These are phyloP conservation scores for Vidua chalybeata DNA, from an alignment of 2,113 vertebrate species.

Conservation along the genomic window DNA sequence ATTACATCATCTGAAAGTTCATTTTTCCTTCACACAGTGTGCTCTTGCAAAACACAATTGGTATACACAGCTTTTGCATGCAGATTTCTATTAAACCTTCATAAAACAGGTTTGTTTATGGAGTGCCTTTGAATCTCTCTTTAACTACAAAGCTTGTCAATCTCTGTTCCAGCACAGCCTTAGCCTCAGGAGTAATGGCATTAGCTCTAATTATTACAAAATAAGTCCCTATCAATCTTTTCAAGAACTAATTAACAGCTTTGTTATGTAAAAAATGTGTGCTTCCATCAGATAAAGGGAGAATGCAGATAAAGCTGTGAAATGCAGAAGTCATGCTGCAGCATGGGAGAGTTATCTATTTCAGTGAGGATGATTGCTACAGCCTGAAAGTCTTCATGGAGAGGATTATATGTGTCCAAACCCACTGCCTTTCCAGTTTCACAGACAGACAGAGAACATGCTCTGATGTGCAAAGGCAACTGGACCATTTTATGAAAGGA, in stretches of 20 bases:
- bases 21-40: not conserved
- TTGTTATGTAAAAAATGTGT: conserved; percentile 45
- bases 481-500: not conserved
- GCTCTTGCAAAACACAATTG: not conserved
- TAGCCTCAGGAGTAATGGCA: conserved; percentile 7
- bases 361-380: not conserved
- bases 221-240: conserved; percentile 38
- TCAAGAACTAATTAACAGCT: conserved; percentile 6
- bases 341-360: not conserved
- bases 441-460: not conserved
- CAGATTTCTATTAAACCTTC: not conserved
- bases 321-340: not conserved
- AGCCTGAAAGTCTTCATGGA: not conserved
- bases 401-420: not conserved
- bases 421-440: not conserved
- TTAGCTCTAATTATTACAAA: conserved; percentile 44
- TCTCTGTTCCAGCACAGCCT: not conserved
- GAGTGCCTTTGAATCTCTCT: not conserved
- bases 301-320: conserved; percentile 2
- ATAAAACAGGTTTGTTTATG: not conserved
- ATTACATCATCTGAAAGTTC: not conserved
- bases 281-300: conserved; percentile 25
- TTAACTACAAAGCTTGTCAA: not conserved
- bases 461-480: not conserved
- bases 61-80: not conserved